These are phyloP conservation scores for Bradypus variegatus DNA, from an alignment of 2,797 vertebrate species.

Conservation along the genomic window DNA sequence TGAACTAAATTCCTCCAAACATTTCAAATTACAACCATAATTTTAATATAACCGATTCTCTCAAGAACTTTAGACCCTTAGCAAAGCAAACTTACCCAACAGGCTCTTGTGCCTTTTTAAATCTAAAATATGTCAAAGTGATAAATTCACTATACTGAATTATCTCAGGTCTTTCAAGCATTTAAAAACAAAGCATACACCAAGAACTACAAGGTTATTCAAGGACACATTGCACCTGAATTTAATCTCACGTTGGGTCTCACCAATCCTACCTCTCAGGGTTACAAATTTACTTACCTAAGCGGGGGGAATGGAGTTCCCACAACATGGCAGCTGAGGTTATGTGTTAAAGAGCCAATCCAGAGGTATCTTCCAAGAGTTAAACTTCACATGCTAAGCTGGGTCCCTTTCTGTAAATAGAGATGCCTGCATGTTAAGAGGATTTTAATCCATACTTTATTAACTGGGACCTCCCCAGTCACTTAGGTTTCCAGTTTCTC, in stretches of 20 bases:
- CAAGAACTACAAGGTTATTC: not conserved
- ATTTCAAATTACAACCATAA: not conserved
- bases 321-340: not conserved
- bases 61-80: not conserved
- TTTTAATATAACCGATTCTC: not conserved
- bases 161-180: not conserved
- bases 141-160: not conserved
- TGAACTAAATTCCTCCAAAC: not conserved
- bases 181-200: not conserved
- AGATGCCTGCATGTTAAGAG: not conserved
- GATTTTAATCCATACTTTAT: not conserved
- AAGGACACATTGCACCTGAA: not conserved
- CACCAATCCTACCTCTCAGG: not conserved
- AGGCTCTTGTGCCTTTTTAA: not conserved
- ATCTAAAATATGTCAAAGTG: not conserved
- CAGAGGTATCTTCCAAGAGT: not conserved
- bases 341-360: not conserved
- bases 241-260: not conserved
- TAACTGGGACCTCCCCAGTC: not conserved
- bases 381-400: not conserved
- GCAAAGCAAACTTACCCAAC: not conserved
- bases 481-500: not conserved
- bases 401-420: not conserved
- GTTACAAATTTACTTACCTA: not conserved
- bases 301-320: not conserved